Evolutionary conservation across 2,888 invertebrate genomes (phyloP).

Genomic region (Xylocampa areola): DNA sequence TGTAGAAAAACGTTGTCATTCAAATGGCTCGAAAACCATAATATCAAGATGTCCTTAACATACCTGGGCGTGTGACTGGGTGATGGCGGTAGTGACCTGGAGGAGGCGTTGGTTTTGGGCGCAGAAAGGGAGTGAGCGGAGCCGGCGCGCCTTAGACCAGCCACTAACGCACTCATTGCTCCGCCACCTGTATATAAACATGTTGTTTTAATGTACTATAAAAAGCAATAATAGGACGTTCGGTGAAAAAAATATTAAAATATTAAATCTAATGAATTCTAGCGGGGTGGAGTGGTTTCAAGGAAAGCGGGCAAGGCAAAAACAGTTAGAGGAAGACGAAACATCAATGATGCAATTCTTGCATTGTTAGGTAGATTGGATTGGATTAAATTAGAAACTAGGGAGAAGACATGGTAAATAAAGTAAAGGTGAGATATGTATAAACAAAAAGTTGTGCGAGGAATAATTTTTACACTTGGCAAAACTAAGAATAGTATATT

Average conservation of each 20-base stretch:
- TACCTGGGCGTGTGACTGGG: constrained; percentile 93
- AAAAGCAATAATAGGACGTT: neutral
- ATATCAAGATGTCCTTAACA: constrained; percentile 33
- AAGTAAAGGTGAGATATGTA: neutral
- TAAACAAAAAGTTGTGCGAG: constrained; percentile 1
- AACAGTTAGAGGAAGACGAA: no score
- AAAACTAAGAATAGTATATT: constrained; percentile 7
- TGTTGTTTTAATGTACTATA: constrained; percentile 8
- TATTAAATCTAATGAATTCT: no score
- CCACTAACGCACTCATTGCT: constrained; percentile 85
- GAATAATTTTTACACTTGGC: constrained; percentile 2
- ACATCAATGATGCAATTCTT: no score
- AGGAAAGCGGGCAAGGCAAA: no score
- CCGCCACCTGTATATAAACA: constrained; percentile 73
- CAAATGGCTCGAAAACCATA: constrained; percentile 8
- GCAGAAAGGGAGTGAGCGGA: constrained; percentile 87
- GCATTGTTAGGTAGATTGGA: neutral
- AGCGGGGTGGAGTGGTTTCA: no score
- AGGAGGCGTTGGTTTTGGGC: constrained; percentile 87
- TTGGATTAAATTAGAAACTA: neutral
- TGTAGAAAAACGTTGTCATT: neutral
- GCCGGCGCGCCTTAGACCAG: constrained; percentile 85
- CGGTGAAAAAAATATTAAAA: no score
- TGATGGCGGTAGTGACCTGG: constrained; percentile 93
- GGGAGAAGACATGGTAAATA: neutral